These are phyloP conservation scores for Hystrix cristata DNA, from an alignment of 2,113 vertebrate species.

Conservation along the genomic window DNA sequence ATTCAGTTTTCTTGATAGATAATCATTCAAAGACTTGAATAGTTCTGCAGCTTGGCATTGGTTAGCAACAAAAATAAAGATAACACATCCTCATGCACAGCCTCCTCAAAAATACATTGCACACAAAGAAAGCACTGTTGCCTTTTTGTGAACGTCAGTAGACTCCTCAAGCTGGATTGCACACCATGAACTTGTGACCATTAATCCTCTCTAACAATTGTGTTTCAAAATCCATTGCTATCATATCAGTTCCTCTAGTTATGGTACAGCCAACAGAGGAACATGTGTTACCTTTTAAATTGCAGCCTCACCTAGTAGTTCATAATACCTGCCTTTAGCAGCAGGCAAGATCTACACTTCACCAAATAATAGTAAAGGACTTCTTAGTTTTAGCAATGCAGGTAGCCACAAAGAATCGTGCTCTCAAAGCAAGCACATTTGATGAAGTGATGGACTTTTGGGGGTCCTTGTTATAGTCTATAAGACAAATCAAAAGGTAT, in stretches of 20 bases:
- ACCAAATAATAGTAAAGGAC: neutral
- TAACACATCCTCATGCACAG: neutral
- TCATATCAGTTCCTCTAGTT: neutral
- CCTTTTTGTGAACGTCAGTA: neutral
- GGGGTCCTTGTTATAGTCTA: neutral
- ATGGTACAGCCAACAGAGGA: neutral
- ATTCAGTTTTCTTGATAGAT: neutral
- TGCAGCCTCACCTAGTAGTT: neutral
- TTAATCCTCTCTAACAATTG: neutral
- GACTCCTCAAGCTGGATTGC: neutral
- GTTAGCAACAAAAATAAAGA: neutral
- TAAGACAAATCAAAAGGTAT: neutral
- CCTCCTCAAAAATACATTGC: neutral
- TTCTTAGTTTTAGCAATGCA: neutral
- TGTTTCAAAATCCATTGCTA: neutral
- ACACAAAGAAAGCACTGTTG: neutral
- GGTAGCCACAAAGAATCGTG: neutral
- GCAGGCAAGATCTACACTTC: neutral
- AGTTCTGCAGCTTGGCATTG: neutral
- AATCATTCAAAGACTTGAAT: neutral
- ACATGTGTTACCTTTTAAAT: neutral
- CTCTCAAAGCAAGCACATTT: neutral
- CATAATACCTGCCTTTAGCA: neutral
- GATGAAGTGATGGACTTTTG: neutral
- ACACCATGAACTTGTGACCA: neutral